Evolutionary conservation across 2,888 invertebrate genomes (phyloP).

Genomic region (Meiosimyza platycephala): DNA sequence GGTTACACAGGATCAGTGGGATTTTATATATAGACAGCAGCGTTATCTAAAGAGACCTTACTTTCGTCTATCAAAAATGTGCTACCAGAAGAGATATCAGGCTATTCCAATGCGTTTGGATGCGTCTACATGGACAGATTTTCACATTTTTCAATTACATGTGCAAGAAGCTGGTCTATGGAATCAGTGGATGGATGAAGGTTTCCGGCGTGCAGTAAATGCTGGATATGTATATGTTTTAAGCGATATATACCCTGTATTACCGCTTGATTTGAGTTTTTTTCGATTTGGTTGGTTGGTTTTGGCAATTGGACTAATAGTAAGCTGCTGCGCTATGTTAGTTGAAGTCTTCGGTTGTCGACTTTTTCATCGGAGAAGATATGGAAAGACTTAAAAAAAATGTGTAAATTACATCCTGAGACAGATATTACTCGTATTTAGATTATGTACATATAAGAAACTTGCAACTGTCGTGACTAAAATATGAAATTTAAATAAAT

Average conservation of each 20-base stretch:
- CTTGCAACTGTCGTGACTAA: no score
- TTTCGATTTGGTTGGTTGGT: slow-evolving; percentile 57
- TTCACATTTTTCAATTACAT: slow-evolving; percentile 52
- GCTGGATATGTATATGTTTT: slow-evolving; percentile 53
- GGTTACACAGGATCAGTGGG: slow-evolving; percentile 55
- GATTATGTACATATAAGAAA: no score
- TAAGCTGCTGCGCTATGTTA: slow-evolving; percentile 32
- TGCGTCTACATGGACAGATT: slow-evolving; percentile 44
- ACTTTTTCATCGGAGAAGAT: no score
- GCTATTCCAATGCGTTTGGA: slow-evolving; percentile 48
- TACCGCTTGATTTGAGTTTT: slow-evolving; percentile 55
- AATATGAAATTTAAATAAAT: no score
- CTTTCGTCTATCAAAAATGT: slow-evolving; percentile 57
- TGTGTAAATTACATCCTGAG: no score
- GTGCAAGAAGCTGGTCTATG: slow-evolving; percentile 56
- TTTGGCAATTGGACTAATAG: slow-evolving; percentile 41
- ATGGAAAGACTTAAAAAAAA: no score
- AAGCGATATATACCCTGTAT: slow-evolving; percentile 56
- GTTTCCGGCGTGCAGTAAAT: slow-evolving; percentile 52
- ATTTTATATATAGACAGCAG: slow-evolving; percentile 45
- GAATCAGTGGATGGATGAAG: slow-evolving; percentile 57
- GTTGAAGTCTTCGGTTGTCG: background rate
- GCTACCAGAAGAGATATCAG: slow-evolving; percentile 54
- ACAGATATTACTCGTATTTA: no score
- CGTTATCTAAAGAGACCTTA: slow-evolving; percentile 51